Base-by-base conservation (phyloP, 1,140 invertebrate species). In the Heliconius hewitsoni region DNA sequence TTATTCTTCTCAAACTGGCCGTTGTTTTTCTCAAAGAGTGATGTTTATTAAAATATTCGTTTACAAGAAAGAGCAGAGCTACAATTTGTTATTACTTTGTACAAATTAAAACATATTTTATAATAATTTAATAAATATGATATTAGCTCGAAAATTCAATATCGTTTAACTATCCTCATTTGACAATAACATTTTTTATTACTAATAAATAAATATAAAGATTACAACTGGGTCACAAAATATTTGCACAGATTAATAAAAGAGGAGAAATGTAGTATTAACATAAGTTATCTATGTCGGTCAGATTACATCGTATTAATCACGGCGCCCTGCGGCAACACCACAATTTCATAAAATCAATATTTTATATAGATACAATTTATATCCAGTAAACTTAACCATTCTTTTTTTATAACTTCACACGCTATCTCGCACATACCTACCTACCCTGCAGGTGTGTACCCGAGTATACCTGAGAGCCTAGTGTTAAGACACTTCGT, bases 241-340 rank as follows among this genome's bases (percentile, higher is more conserved):
- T 57, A 57, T 57, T 57, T 57, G 55, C 55, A 57, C n/a, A 23
- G n/a, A 57, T 57, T 3, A 57, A 9, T 55, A 55, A 55, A 55
- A 23, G 55, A 23, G 55, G 19, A 57, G 55, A 11, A 57, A 57
- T 57, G n/a, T 57, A 23, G 2, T 57, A 57, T 57, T 23, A 57
- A n/a, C 19, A 57, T 57, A 37, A n/a, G 18, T 71, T 72, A 77
- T 77, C 71, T 77, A 73, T 77, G 27, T 57, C 71, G 76, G 71
- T 55, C 76, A 34, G 50, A 52, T 16, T 5, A 42, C 55, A 77
- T 77, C 50, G 76, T 27, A n/a, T 57, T 70, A 46, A 66, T 46
- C 11, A 23, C n/a, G 23, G 37, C n/a, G 9, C n/a, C 19, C 55
- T 57, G 55, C 57, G 6, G 71, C 52, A 72, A 27, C 37, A 71